Percentiles rank a stretch among this genome's conserved stretches.
Conservation (phyloP, 2,797 vertebrate species). For the Phaenicophaeus curvirostris region DNA sequence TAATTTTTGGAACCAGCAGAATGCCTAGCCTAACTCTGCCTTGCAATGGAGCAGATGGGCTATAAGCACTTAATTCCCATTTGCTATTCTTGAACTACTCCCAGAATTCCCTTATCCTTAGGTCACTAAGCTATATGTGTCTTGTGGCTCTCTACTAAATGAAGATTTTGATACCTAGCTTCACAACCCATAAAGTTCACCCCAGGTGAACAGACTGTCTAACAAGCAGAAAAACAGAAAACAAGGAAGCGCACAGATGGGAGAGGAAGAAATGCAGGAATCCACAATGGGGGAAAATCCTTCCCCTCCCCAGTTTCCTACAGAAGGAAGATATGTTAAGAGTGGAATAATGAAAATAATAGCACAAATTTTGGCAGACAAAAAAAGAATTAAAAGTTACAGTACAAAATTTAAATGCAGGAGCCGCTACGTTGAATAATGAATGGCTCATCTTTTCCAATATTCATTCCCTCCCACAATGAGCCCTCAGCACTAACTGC, state of each 20-base stretch:
- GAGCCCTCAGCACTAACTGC: not conserved
- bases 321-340: not conserved
- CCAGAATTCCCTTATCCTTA: not conserved
- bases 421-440: accelerated
- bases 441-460: not conserved
- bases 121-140: not conserved
- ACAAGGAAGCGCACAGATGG: not conserved
- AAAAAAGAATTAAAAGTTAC: not conserved
- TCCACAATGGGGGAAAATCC: not conserved
- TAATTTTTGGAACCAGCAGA: not conserved
- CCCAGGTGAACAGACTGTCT: not conserved
- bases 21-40: not conserved
- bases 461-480: not conserved
- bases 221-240: not conserved
- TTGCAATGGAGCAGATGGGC: not conserved
- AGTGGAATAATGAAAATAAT: not conserved
- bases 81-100: not conserved
- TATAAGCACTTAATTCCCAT: not conserved
- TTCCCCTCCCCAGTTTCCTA: not conserved
- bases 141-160: not conserved
- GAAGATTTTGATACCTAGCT: not conserved
- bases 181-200: not conserved
- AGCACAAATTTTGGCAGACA: not conserved
- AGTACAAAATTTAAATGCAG: not conserved
- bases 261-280: not conserved